Conservation (phyloP, 1,140 invertebrate species). For the Orussus abietinus region DNA sequence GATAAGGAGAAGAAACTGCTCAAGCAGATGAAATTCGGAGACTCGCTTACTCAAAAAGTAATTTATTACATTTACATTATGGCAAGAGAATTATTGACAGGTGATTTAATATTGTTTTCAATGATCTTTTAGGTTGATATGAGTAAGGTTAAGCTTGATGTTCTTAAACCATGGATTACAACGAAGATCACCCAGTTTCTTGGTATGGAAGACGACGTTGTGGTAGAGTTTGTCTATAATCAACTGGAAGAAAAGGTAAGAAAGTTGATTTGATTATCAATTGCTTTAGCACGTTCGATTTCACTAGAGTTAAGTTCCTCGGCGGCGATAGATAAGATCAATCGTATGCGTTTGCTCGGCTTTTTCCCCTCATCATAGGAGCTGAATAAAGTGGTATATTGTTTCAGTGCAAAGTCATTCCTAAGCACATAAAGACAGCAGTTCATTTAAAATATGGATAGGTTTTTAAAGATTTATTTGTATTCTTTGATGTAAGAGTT, state of each 20-base stretch:
- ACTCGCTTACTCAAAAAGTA: constrained; percentile 86
- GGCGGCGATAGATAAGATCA: too few relatives aligned
- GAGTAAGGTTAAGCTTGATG: constrained; percentile 96
- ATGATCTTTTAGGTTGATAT: constrained; percentile 83
- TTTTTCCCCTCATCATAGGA: constrained; percentile 55
- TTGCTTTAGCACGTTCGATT: too few relatives aligned
- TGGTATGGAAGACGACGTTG: constrained; percentile 96
- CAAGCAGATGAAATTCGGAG: constrained; percentile 98
- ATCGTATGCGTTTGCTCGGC: constrained; percentile 50
- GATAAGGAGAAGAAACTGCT: constrained; percentile 99
- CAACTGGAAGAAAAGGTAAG: constrained; percentile 92
- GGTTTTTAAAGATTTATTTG: too few relatives aligned
- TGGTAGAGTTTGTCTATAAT: constrained; percentile 98
- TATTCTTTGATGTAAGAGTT: too few relatives aligned
- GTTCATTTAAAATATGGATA: too few relatives aligned
- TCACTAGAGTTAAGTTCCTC: constrained; percentile 6
- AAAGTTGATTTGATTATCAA: constrained; percentile 15
- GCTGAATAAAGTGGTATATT: constrained; percentile 46
- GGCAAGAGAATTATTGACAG: constrained; percentile 6
- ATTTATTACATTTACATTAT: constrained; percentile 16
- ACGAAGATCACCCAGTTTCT: constrained; percentile 93
- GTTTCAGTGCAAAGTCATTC: constrained; percentile 49
- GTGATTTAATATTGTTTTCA: constrained; percentile 12
- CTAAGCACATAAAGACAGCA: too few relatives aligned
- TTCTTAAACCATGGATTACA: constrained; percentile 98